Conservation (phyloP, 2,113 vertebrate species). For the Mionectes macconnelli region DNA sequence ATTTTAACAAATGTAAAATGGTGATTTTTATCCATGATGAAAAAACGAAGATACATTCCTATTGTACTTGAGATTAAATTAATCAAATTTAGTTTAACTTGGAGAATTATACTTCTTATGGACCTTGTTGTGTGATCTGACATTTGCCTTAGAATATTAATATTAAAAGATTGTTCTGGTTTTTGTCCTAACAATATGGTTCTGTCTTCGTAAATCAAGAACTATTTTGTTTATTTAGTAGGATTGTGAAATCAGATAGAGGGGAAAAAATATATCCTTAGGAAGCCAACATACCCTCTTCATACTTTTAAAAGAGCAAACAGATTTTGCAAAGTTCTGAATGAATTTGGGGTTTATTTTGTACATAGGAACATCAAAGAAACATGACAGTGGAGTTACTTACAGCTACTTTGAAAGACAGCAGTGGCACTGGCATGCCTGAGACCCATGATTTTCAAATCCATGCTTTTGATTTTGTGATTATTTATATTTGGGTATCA, state of each 20-base stretch:
- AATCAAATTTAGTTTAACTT: background rate
- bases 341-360: background rate
- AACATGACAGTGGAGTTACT: background rate
- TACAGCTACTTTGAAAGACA: background rate
- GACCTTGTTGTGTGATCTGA: background rate
- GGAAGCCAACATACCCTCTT: background rate
- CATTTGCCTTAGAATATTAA: background rate
- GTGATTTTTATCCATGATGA: background rate
- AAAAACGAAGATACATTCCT: background rate
- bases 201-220: background rate
- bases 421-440: fast-evolving
- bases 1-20: background rate
- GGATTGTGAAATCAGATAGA: background rate
- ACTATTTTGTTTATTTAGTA: background rate
- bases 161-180: background rate
- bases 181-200: background rate
- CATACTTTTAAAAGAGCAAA: background rate
- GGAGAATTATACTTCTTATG: background rate
- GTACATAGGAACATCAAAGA: background rate
- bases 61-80: background rate
- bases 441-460: background rate
- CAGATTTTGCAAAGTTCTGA: background rate
- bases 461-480: background rate
- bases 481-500: background rate
- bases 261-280: background rate